Evolutionary conservation across 2,113 vertebrate genomes (phyloP).

Genomic region (Cochlearius cochlearius): DNA sequence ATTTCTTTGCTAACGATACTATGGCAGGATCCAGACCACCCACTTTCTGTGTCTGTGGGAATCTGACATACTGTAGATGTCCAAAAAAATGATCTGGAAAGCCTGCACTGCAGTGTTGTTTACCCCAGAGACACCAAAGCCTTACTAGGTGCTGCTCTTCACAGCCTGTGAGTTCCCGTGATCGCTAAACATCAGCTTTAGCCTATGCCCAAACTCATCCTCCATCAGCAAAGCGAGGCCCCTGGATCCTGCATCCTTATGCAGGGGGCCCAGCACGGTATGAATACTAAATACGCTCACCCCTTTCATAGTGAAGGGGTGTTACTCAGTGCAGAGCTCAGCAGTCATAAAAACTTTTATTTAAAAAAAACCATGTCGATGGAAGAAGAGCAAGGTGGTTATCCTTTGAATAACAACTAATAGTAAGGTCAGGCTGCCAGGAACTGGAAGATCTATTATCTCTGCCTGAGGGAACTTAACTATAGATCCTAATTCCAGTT

Average conservation of each 20-base stretch:
- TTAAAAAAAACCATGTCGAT: neutral
- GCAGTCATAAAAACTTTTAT: neutral
- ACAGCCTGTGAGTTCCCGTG: neutral
- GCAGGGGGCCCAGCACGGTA: rapidly evolving
- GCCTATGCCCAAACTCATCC: neutral
- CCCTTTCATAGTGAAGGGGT: neutral
- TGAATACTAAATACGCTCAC: neutral
- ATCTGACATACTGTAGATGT: neutral
- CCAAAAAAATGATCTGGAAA: neutral
- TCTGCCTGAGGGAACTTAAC: neutral
- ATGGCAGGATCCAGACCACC: neutral
- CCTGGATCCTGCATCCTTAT: neutral
- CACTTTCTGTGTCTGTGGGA: neutral
- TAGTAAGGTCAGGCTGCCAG: neutral
- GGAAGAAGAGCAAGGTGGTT: neutral
- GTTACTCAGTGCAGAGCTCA: neutral
- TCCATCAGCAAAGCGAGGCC: neutral
- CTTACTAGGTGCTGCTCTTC: neutral
- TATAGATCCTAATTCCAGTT: neutral
- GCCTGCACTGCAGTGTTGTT: neutral
- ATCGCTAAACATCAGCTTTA: neutral
- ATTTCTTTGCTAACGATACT: neutral
- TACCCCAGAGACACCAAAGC: neutral
- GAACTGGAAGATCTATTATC: neutral
- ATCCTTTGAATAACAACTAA: neutral